Base-by-base conservation (phyloP, 2,888 invertebrate species). In the Entomobrya multifasciata region DNA sequence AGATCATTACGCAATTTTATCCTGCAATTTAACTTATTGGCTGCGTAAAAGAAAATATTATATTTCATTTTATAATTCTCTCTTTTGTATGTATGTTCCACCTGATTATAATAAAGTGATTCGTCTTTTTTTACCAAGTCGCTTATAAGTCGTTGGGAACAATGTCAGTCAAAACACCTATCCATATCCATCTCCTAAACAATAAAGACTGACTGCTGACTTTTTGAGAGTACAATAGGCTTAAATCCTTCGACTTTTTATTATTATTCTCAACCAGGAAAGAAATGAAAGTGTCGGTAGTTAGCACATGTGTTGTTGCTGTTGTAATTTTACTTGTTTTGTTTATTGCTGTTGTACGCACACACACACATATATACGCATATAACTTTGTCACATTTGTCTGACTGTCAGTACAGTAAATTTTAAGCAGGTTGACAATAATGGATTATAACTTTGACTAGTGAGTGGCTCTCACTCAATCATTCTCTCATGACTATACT, bases 1-100 rank as follows among this genome's bases (percentile, higher is more conserved):
- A 82, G 72, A 82, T 74, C 60, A 82, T 82, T 82, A 82, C 41
- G 62, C 74, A 82, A 82, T 62, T 82, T 36, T 47, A 81, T 41
- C 41, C 41, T 25, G 55, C 10, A 49, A 27, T 27, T 47, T 11
- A 25, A 11, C 55, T 36, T n/a, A n/a, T n/a, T n/a, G n/a, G n/a
- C n/a, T n/a, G n/a, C n/a, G n/a, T n/a, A n/a, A n/a, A n/a, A n/a
- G n/a, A n/a, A n/a, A n/a, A n/a, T n/a, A n/a, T n/a, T n/a, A n/a
- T n/a, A n/a, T n/a, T n/a, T n/a, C n/a, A n/a, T n/a, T n/a, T n/a
- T n/a, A n/a, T n/a, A n/a, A n/a, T n/a, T n/a, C n/a, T n/a, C n/a
- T n/a, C n/a, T n/a, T n/a, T n/a, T n/a, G n/a, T n/a, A n/a, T n/a
- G n/a, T n/a, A n/a, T n/a, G n/a, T n/a, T n/a, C n/a, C n/a, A n/a